Percentiles rank a stretch among this genome's conserved stretches.
phyloP scores from a whole-genome alignment of 2,888 invertebrate genomes.

The Pyralis farinalis region DNA sequence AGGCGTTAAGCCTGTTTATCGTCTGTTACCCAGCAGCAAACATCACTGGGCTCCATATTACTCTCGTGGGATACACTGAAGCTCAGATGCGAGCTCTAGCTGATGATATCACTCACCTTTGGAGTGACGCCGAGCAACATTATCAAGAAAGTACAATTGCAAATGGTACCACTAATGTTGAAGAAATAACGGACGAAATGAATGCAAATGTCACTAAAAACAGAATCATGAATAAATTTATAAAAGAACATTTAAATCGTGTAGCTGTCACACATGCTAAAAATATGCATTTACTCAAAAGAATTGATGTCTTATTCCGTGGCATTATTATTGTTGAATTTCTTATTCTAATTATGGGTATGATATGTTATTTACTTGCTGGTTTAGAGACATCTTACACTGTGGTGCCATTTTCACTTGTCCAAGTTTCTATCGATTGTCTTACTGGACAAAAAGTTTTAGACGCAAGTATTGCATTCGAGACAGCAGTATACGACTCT shows the following conservation, averaged over 20 bases:
- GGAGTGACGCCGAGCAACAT: constrained; percentile 33
- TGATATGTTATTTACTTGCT: constrained; percentile 50
- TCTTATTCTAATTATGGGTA: constrained; percentile 31
- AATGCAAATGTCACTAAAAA: constrained; percentile 11
- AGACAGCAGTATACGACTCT: constrained; percentile 35
- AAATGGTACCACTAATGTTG: not conserved
- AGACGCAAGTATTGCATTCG: constrained; percentile 33
- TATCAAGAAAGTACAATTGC: constrained; percentile 5
- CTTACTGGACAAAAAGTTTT: constrained; percentile 37
- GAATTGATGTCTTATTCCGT: constrained; percentile 38
- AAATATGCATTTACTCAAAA: constrained; percentile 31
- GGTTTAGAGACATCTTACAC: constrained; percentile 50
- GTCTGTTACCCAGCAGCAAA: constrained; percentile 35
- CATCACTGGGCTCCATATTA: constrained; percentile 30
- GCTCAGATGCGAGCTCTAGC: constrained; percentile 47
- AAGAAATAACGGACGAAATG: not conserved
- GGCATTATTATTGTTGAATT: constrained; percentile 46
- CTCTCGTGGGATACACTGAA: constrained; percentile 43
- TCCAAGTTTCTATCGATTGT: constrained; percentile 43
- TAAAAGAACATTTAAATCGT: constrained; percentile 31
- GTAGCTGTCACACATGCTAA: constrained; percentile 37
- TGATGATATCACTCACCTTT: constrained; percentile 39
- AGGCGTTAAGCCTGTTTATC: constrained; percentile 23
- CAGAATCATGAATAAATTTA: constrained; percentile 31
- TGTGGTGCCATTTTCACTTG: constrained; percentile 42